Base-by-base conservation (phyloP, 2,888 invertebrate species). In the Hydroisotoma schaefferi region DNA sequence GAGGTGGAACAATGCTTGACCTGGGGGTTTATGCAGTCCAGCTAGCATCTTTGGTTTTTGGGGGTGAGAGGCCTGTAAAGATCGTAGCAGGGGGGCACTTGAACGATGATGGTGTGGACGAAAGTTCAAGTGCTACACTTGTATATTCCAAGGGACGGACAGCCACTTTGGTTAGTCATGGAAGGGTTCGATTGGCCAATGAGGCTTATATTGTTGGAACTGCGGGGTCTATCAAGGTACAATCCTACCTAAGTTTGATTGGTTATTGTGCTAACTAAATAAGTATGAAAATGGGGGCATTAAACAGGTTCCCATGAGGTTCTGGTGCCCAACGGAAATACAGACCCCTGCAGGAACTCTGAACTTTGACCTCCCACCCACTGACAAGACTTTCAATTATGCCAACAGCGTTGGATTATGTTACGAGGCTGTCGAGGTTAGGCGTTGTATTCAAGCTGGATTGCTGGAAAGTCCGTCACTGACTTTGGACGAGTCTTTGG, bases 1-100 rank as follows among this genome's bases (percentile, higher is more conserved):
- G 91, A 22, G 92, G 90, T 18, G 90, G 87, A 22, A 85, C 84
- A 0, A 83, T 85, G 20, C 77, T 87, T 59, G 90, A 90, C 74
- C 78, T 91, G 44, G 92, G 92, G 0, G 79, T 91, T 18, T 93
- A 92, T 74, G 76, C 81, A 0, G 78, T 91, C 18, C 90, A 92
- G 74, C 82, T 88, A 27, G 82, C 85, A 0, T 85, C 67, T 26
- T 57, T 71, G 12, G 59, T 65, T 5, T 69, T 67, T 53, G 59
- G 59, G 3, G 68, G 83, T 84, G 83, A 85, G 62, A 81, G 82
- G 51, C 93, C 93, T 0, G 76, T 77, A 28, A 82, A 82, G 65
- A 82, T 93, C 33, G 81, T 81, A 25, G 85, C 87, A 0, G 77
- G 79, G 1, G 93, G 90, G 1, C 81, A 82, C 55, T 74, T 90